Evolutionary conservation across 2,113 vertebrate genomes (phyloP).

Genomic region (Cairina moschata): DNA sequence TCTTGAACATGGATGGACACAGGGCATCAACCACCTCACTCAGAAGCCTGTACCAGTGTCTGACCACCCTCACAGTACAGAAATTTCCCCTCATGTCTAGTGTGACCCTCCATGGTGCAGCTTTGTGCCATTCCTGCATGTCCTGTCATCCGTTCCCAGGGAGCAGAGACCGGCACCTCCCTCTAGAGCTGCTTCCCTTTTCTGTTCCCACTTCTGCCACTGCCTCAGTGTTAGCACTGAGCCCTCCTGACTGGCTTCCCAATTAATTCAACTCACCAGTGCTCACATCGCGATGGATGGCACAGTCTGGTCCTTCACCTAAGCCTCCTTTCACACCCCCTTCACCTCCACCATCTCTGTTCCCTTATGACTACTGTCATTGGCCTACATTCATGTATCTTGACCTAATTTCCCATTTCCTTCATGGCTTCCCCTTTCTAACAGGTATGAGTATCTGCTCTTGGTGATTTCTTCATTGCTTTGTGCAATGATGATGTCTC

Average conservation of each 20-base stretch:
- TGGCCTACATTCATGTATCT: background rate
- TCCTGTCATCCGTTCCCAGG: background rate
- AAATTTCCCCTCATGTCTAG: no score
- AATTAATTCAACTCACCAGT: background rate
- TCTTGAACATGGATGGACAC: no score
- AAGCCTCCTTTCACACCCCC: background rate
- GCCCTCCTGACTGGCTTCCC: background rate
- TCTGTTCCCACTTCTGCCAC: background rate
- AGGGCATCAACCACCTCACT: no score
- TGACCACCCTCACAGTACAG: background rate
- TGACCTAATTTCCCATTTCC: conserved; percentile 18
- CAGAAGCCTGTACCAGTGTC: background rate
- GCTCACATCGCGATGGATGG: background rate
- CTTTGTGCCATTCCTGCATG: background rate
- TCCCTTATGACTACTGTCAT: background rate
- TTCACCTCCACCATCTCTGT: background rate
- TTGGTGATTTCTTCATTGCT: conserved; percentile 24
- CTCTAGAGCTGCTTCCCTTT: background rate
- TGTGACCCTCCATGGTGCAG: background rate
- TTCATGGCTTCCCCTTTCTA: conserved; percentile 1
- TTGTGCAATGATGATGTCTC: conserved; percentile 12
- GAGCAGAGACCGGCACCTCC: background rate
- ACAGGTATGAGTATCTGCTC: background rate
- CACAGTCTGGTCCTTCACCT: background rate
- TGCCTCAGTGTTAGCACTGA: background rate